Evolutionary conservation across 2,113 vertebrate species (phyloP).

Genomic region (Podarcis raffonei): DNA sequence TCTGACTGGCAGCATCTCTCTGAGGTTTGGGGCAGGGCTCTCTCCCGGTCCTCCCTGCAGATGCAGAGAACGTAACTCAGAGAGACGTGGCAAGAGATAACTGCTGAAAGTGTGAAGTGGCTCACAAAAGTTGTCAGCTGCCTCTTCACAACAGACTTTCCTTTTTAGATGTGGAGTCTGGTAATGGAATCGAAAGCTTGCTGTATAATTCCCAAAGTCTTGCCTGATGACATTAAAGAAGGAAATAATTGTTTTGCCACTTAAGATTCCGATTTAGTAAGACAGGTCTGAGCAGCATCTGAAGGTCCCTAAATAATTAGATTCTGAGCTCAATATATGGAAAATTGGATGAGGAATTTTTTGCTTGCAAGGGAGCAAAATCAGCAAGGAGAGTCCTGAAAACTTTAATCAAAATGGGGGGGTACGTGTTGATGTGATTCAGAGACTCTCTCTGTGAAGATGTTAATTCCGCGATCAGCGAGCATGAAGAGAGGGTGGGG

Average conservation of each 20-base stretch:
- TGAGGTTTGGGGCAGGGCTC: too few species aligned
- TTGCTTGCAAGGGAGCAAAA: not conserved
- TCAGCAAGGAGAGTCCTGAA: not conserved
- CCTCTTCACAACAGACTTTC: not conserved
- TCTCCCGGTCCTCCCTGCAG: too few species aligned
- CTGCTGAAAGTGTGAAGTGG: too few species aligned
- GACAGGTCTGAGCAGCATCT: slow-evolving; percentile 19
- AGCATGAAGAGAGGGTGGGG: not conserved
- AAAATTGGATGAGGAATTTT: not conserved
- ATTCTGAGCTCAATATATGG: slow-evolving; percentile 4
- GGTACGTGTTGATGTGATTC: not conserved
- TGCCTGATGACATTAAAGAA: slow-evolving; percentile 24
- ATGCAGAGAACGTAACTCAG: too few species aligned
- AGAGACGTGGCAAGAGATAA: not conserved
- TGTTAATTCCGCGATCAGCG: not conserved
- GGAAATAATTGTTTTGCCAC: slow-evolving; percentile 41
- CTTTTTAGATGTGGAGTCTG: not conserved
- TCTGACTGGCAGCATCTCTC: too few species aligned
- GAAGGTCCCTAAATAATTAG: slow-evolving; percentile 29
- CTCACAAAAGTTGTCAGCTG: too few species aligned
- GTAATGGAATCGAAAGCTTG: slow-evolving; percentile 35
- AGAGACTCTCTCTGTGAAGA: not conserved
- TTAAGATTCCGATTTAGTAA: slow-evolving; percentile 30
- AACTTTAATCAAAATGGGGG: not conserved
- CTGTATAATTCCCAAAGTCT: slow-evolving; percentile 24